Base-by-base conservation (phyloP, 2,888 invertebrate species). In the Melipona bicolor region DNA sequence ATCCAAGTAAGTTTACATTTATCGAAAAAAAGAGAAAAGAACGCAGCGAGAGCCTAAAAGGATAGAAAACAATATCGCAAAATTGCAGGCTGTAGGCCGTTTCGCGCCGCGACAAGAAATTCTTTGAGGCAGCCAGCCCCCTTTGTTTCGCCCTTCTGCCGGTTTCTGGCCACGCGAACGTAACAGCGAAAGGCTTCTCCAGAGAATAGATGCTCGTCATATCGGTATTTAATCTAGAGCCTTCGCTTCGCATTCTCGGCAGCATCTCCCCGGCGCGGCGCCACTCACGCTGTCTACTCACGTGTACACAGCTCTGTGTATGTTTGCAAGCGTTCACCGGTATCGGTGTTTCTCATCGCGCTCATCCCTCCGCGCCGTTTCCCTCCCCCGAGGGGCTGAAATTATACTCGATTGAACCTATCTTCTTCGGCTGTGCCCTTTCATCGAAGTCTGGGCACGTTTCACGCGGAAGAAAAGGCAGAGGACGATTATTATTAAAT, bases 211-310 rank as follows among this genome's bases (percentile, higher is more conserved):
- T 79, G 72, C 74, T 73, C 77, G 68, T 72, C 80, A 68, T 88
- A 86, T 88, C 84, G 81, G 76, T 84, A 88, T 86, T 88, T 88
- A 86, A 87, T 87, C 81, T 87, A 74, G 77, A 80, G 50, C 79
- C 71, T 79, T 79, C 76, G 69, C 71, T 75, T 79, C 86, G 83
- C 73, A 85, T 88, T 81, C 78, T 78, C 86, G 78, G 49, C 72
- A 75, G 67, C 73, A 81, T 71, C 32, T 78, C 50, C 67, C 6
- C 17, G 32, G 3, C 32, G 32, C 32, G 32, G 50, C 64, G 9
- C 75, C 49, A 49, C 36, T 78, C 64, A 27, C 61, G 62, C 32
- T 69, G 67, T 67, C 68, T 75, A 49, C 61, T 75, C 78, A 43
- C 74, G 64, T 71, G 70, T 77, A 79, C 74, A 56, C 64, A 67